A percentile compares a stretch with the other conserved stretches of the same genome.
Conservation (phyloP, 2,797 vertebrate genomes). For the Danio choprae region DNA sequence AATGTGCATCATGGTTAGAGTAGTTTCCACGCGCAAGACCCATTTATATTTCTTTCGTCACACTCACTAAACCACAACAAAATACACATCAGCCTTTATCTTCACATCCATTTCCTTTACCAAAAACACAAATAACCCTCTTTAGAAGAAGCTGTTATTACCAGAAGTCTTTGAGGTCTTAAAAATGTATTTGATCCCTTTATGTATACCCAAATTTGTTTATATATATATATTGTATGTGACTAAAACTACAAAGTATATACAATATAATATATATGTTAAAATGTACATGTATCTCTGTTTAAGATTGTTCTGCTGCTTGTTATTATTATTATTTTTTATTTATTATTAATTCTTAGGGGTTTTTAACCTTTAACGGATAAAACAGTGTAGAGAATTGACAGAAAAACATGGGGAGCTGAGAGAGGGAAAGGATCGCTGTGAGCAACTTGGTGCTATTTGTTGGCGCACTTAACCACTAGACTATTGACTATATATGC, state of each 20-base stretch:
- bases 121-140: not conserved
- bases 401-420: too few species aligned
- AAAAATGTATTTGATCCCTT: too few species aligned
- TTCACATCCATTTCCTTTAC: constrained; percentile 16
- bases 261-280: not conserved
- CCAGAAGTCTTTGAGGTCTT: not conserved
- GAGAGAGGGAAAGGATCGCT: too few species aligned
- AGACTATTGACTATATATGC: too few species aligned
- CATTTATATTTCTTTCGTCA: not conserved
- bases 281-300: too few species aligned
- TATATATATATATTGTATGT: not conserved
- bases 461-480: too few species aligned
- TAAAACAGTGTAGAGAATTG: too few species aligned
- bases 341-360: too few species aligned
- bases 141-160: not conserved
- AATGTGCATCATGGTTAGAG: not conserved
- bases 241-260: not conserved
- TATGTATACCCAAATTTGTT: not conserved
- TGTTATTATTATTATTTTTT: too few species aligned
- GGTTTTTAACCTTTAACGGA: too few species aligned
- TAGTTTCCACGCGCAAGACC: constrained; percentile 16
- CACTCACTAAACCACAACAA: constrained; percentile 17
- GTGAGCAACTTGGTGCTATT: too few species aligned
- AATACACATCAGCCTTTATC: not conserved
- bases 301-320: too few species aligned